Conservation (phyloP, 1,140 invertebrate genomes). For the Sarcophaga bullata region DNA sequence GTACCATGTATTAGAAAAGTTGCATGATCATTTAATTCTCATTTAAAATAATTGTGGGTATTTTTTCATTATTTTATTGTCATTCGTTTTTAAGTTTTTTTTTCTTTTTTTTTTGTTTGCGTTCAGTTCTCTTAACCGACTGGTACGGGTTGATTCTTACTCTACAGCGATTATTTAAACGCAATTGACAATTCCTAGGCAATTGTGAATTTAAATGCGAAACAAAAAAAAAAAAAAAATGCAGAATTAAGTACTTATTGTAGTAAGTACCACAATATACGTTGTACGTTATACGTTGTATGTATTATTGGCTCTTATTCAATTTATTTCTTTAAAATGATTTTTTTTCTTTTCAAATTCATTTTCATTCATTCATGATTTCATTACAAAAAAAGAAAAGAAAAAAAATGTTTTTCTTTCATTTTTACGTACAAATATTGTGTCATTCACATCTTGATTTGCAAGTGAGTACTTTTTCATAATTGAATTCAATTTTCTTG, state of each 20-base stretch:
- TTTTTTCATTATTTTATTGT: constrained; percentile 5
- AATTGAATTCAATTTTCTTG: neutral
- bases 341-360: neutral
- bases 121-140: neutral
- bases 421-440: too few relatives aligned
- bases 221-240: too few relatives aligned
- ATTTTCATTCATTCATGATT: constrained; percentile 16
- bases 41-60: constrained; percentile 21
- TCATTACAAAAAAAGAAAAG: neutral
- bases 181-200: neutral
- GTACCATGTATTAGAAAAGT: neutral
- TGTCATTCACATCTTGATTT: neutral
- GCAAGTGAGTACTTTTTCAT: neutral
- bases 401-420: too few relatives aligned
- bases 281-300: too few relatives aligned
- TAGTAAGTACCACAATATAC: too few relatives aligned
- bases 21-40: constrained; percentile 9
- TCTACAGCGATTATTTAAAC: neutral
- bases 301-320: too few relatives aligned
- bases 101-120: too few relatives aligned
- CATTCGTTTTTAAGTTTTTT: too few relatives aligned
- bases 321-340: too few relatives aligned
- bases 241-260: too few relatives aligned
- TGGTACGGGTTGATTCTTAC: neutral
- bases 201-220: too few relatives aligned